phyloP scores from a whole-genome alignment of 2,888 invertebrate species.

The Oligia fasciuncula region DNA sequence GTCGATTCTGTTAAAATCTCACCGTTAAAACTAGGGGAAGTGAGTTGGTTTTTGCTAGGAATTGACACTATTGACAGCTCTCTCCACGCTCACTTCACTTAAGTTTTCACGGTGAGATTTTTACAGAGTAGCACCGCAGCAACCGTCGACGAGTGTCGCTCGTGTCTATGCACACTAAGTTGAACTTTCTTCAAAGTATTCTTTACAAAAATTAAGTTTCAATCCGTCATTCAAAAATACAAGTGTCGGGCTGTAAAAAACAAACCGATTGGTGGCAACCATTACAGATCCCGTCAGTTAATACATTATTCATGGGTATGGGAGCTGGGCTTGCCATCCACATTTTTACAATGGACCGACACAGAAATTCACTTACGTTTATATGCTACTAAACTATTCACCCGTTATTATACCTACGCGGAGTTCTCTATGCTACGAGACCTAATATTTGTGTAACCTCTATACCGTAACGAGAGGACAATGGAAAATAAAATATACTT shows the following conservation, averaged over 20 bases:
- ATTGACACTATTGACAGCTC: no score
- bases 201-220: not conserved
- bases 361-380: constrained; percentile 75
- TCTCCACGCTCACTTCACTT: no score
- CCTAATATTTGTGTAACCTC: constrained; percentile 62
- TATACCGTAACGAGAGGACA: constrained; percentile 38
- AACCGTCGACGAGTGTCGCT: no score
- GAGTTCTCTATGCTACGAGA: constrained; percentile 49
- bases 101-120: no score
- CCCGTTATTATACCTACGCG: constrained; percentile 43
- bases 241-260: constrained; percentile 55
- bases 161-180: not conserved
- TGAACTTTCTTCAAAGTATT: not conserved
- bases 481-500: constrained; percentile 41
- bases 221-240: constrained; percentile 37
- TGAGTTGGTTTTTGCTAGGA: no score
- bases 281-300: constrained; percentile 63
- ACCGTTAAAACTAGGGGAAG: no score
- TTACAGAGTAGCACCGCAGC: no score
- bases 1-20: no score
- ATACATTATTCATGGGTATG: constrained; percentile 70
- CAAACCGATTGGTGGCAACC: constrained; percentile 59
- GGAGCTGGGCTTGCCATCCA: constrained; percentile 49
- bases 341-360: constrained; percentile 73
- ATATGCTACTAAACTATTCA: constrained; percentile 66